Evolutionary conservation across 2,797 vertebrate genomes (phyloP).

Genomic region (Rhinogobio ventralis): DNA sequence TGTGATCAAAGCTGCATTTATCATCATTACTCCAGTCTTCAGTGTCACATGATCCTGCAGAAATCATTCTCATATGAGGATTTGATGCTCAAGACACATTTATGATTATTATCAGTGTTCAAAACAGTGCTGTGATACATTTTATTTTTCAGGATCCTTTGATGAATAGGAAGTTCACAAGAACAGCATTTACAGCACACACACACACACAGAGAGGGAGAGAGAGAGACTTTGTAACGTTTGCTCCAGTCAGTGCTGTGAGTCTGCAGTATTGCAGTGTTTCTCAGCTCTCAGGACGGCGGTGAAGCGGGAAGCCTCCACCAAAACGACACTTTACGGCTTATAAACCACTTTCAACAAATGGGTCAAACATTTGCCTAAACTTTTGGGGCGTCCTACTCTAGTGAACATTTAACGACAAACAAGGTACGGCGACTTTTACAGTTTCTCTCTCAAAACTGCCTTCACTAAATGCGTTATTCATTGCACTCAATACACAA

Average conservation of each 20-base stretch:
- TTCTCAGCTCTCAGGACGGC: neutral
- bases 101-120: neutral
- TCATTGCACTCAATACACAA: neutral
- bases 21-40: neutral
- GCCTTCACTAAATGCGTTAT: neutral
- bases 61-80: neutral
- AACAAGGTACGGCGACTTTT: neutral
- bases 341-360: neutral
- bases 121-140: too few relatives aligned
- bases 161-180: neutral
- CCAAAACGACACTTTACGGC: neutral
- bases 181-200: neutral
- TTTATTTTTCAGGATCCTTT: neutral
- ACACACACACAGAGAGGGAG: neutral
- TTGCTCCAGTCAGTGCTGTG: neutral
- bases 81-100: neutral
- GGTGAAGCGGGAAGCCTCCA: neutral
- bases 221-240: neutral
- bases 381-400: neutral
- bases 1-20: neutral
- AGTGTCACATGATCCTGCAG: neutral
- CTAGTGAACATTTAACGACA: neutral
- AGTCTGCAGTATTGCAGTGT: neutral
- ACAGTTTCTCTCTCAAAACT: neutral
- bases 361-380: neutral